These are phyloP conservation scores for Formicarius rufipectus DNA, from an alignment of 2,113 vertebrate genomes.

Conservation along the genomic window DNA sequence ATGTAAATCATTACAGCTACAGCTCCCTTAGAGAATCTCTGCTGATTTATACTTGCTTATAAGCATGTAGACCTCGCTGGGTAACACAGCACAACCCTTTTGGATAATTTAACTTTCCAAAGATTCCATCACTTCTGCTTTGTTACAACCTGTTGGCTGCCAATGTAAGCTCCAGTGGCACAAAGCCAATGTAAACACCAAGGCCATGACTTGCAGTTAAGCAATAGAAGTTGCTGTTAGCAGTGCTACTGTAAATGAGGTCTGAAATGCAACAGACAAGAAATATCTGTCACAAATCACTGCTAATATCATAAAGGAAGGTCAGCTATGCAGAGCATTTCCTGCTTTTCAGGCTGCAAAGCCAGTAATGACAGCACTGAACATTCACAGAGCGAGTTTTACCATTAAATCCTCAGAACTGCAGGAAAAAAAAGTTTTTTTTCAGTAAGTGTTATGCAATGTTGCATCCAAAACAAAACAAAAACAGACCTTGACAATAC, in stretches of 20 bases:
- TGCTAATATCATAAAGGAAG: constrained; percentile 58
- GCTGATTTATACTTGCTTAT: not conserved
- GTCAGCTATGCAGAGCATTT: constrained; percentile 72
- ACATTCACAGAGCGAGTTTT: constrained; percentile 17
- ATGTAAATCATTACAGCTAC: not conserved
- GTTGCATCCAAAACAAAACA: not conserved
- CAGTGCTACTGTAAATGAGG: not conserved
- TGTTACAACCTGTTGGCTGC: not conserved
- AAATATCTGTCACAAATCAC: constrained; percentile 2
- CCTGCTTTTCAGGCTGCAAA: constrained; percentile 54
- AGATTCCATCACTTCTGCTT: not conserved
- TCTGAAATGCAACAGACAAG: not conserved
- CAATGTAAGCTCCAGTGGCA: not conserved
- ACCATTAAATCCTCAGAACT: constrained; percentile 27
- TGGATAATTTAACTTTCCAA: not conserved
- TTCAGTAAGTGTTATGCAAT: not conserved
- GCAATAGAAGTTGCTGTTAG: not conserved
- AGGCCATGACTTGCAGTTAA: not conserved
- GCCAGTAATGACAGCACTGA: constrained; percentile 48
- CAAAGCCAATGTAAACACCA: not conserved
- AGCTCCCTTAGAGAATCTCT: not conserved
- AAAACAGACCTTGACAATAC: not conserved
- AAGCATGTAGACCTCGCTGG: not conserved
- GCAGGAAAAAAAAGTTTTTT: not conserved
- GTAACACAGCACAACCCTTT: not conserved